A percentile compares a stretch with the other conserved stretches of the same genome.
Evolutionary conservation across 2,888 invertebrate species (phyloP).

Genomic region (Unio delphinus): DNA sequence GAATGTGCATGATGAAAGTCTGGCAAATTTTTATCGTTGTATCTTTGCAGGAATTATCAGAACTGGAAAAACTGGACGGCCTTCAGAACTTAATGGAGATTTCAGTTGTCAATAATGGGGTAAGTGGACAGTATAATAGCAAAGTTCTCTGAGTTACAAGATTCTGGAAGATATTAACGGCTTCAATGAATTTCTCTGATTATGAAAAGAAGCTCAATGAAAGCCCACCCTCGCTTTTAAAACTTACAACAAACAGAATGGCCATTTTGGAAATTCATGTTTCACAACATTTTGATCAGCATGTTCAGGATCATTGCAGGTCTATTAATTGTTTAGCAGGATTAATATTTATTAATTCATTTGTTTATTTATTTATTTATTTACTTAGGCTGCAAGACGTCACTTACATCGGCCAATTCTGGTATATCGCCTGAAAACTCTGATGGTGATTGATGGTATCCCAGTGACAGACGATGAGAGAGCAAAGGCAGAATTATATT

Average conservation of each 20-base stretch:
- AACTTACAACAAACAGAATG: no score
- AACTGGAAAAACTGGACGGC: slow-evolving; percentile 67
- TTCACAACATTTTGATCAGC: no score
- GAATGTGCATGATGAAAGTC: background rate
- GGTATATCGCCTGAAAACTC: slow-evolving; percentile 64
- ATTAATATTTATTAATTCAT: background rate
- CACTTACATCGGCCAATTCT: slow-evolving; percentile 67
- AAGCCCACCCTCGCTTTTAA: no score
- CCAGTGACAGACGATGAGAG: slow-evolving; percentile 69
- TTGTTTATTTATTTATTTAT: background rate
- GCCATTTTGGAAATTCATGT: no score
- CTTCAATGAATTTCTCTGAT: background rate
- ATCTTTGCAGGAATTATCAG: slow-evolving; percentile 61
- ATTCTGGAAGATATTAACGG: slow-evolving; percentile 1
- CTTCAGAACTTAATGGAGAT: slow-evolving; percentile 66
- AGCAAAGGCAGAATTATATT: slow-evolving; percentile 68
- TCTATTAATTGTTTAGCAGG: no score
- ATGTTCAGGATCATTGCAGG: no score
- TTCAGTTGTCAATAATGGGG: slow-evolving; percentile 70
- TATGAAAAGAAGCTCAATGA: background rate
- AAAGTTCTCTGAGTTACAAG: background rate
- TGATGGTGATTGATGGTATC: slow-evolving; percentile 69
- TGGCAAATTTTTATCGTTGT: background rate
- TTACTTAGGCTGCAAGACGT: slow-evolving; percentile 63
- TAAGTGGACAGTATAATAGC: slow-evolving; percentile 41